Conservation (phyloP, 1,140 invertebrate species). For the Tachypleus tridentatus region DNA sequence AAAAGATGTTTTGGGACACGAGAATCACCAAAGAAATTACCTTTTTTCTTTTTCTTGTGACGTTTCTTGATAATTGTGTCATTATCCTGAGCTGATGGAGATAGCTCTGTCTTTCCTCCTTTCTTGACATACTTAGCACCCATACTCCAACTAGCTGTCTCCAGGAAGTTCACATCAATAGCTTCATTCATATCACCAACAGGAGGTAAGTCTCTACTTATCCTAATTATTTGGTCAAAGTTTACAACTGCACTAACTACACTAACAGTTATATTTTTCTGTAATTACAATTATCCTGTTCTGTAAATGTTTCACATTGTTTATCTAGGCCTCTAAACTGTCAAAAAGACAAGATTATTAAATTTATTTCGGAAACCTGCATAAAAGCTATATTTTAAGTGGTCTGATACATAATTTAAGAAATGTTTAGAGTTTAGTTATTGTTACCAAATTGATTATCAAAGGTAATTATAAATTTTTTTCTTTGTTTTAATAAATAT, state of each 20-base stretch:
- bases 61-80: slow-evolving; percentile 22
- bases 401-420: too few species aligned
- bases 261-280: neutral
- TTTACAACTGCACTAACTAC: slow-evolving; percentile 17
- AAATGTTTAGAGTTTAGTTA: too few species aligned
- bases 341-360: neutral
- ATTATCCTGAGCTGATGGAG: slow-evolving; percentile 3
- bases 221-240: too few species aligned
- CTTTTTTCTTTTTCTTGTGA: slow-evolving; percentile 29
- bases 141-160: slow-evolving; percentile 73
- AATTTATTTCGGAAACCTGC: neutral
- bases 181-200: slow-evolving; percentile 46
- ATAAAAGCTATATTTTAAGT: neutral
- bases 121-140: slow-evolving; percentile 73
- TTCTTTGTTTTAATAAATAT: neutral
- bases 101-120: slow-evolving; percentile 29
- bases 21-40: neutral
- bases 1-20: too few species aligned
- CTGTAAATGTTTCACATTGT: neutral
- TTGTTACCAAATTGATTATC: too few species aligned
- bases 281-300: too few species aligned
- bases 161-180: slow-evolving; percentile 72
- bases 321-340: neutral
- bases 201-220: slow-evolving; percentile 48
- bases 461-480: too few species aligned